Base-by-base conservation (phyloP, 2,888 invertebrate species). In the Noctua comes region DNA sequence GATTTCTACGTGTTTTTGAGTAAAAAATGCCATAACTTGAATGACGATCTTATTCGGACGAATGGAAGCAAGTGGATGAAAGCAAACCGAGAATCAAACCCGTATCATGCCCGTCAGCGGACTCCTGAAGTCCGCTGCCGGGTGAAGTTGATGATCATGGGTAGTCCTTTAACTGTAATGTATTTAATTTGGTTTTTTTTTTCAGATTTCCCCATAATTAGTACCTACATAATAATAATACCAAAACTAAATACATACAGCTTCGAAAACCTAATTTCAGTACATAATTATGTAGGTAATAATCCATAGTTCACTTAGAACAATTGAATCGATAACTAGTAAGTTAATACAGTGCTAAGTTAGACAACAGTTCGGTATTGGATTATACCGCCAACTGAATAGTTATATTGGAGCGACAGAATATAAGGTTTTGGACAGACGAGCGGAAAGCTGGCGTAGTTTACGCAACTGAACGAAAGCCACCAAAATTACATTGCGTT, bases 301-400 rank as follows among this genome's bases (percentile, higher is more conserved):
- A 59, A 62, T 57, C 65, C 36, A 62, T 74, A 72, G 59, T 48
- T 72, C 51, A 72, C 40, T 64, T 31, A 57, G 43, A 82, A 82
- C 77, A 82, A 84, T 85, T 75, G 74, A 82, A 69, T 48, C 40
- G 65, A 82, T 74, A 75, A 66, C 65, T 40, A 62, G 68, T 72
- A 77, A 76, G 64, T 71, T 59, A 73, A 59, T 68, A 21, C n/a
- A 62, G n/a, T 16, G 40, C 68, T 64, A 68, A 69, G 68, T 86
- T 72, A 66, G 65, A 69, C 62, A 73, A 70, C 66, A 75, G 27
- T 48, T 72, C n/a, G 21, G 69, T 74, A 66, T 74, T 64, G 70
- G 43, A 66, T 76, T 70, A 74, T 65, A 74, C 1, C 27, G 16
- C 46, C 46, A 18, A 59, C 65, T 65, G 74, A 66, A 74, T 82